These are phyloP conservation scores for Arizona elegans DNA, from an alignment of 2,113 vertebrate genomes.

Conservation along the genomic window DNA sequence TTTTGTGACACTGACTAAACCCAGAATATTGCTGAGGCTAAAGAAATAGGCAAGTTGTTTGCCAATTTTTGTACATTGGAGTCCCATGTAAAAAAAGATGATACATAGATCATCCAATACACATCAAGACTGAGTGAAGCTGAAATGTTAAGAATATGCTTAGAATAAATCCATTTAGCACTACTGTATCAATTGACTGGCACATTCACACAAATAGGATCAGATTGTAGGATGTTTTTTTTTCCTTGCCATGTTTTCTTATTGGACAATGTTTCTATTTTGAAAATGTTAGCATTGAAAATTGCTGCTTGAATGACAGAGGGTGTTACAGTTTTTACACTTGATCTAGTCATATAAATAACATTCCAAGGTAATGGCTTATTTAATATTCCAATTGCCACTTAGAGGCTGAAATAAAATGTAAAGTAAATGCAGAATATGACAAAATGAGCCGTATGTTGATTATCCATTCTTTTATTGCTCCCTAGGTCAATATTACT, in stretches of 20 bases:
- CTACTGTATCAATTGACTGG: not conserved
- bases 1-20: not conserved
- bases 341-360: slow-evolving; percentile 52
- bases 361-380: slow-evolving; percentile 54
- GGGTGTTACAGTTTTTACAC: slow-evolving; percentile 40
- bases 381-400: slow-evolving; percentile 60
- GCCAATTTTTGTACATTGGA: not conserved
- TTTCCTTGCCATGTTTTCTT: not conserved
- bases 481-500: slow-evolving; percentile 31
- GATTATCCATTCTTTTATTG: slow-evolving; percentile 31
- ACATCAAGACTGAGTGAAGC: not conserved
- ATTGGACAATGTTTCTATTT: slow-evolving; percentile 21
- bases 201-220: not conserved
- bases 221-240: not conserved
- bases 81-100: not conserved
- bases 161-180: not conserved
- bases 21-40: not conserved
- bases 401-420: slow-evolving; percentile 59
- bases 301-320: slow-evolving; percentile 29
- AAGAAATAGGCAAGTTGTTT: not conserved
- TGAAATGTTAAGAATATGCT: not conserved
- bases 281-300: slow-evolving; percentile 36
- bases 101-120: not conserved
- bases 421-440: slow-evolving; percentile 54
- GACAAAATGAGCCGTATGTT: slow-evolving; percentile 38